phyloP scores from a whole-genome alignment of 1,140 invertebrate genomes.

The Lordiphosa collinella region DNA sequence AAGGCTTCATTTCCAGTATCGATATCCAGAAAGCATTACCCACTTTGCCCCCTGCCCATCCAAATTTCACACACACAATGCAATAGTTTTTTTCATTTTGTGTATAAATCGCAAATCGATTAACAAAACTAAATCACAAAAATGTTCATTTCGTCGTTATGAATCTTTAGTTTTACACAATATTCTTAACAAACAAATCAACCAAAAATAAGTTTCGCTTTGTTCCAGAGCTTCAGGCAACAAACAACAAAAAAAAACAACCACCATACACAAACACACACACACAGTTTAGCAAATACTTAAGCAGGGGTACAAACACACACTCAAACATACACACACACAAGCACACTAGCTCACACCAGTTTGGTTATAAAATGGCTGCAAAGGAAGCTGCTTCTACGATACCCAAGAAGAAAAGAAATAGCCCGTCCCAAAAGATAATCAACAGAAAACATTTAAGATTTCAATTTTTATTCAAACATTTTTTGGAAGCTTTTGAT shows the following conservation, averaged over 20 bases:
- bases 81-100: conserved; percentile 78
- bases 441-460: too few species aligned
- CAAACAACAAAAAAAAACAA: conserved; percentile 38
- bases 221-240: conserved; percentile 52
- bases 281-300: conserved; percentile 38
- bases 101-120: conserved; percentile 73
- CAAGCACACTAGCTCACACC: conserved; percentile 45
- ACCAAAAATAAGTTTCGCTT: conserved; percentile 56
- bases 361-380: conserved; percentile 74
- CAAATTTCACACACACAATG: conserved; percentile 68
- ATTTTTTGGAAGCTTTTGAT: conserved; percentile 63
- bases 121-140: conserved; percentile 42
- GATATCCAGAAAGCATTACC: conserved; percentile 22
- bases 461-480: conserved; percentile 27
- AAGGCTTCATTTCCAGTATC: conserved; percentile 70
- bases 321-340: conserved; percentile 13
- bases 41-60: conserved; percentile 23
- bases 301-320: conserved; percentile 46
- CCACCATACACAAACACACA: conserved; percentile 53
- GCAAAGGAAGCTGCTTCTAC: conserved; percentile 77
- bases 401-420: conserved; percentile 77
- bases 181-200: conserved; percentile 33
- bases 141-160: conserved; percentile 64
- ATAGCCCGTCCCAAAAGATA: conserved; percentile 49
- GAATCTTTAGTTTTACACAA: conserved; percentile 55